These are phyloP conservation scores for Drymonia ruficornis DNA, from an alignment of 2,888 invertebrate species.

Conservation along the genomic window DNA sequence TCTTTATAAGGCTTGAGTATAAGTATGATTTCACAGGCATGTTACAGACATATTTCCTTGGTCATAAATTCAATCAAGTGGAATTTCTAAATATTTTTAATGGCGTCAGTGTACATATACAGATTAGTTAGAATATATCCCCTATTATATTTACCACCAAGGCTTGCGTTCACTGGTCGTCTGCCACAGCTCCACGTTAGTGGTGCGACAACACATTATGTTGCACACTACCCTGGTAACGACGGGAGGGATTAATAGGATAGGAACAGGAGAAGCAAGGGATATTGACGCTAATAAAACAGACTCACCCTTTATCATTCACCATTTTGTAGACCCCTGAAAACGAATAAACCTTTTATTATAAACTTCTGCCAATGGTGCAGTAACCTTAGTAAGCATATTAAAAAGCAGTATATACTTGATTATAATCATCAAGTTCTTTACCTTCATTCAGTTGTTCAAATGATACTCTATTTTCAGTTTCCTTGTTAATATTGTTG, in stretches of 20 bases:
- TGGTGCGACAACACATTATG: slow-evolving; percentile 64
- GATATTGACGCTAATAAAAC: slow-evolving; percentile 3
- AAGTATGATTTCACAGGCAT: not conserved
- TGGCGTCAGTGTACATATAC: not conserved
- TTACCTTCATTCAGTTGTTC: slow-evolving; percentile 65
- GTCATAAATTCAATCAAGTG: not conserved
- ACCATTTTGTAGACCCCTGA: slow-evolving; percentile 69
- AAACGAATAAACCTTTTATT: slow-evolving; percentile 21
- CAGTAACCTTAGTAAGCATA: no score
- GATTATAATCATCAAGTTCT: not conserved
- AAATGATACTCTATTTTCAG: slow-evolving; percentile 42
- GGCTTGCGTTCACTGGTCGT: slow-evolving; percentile 50
- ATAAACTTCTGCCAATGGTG: not conserved
- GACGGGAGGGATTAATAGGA: slow-evolving; percentile 23
- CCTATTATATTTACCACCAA: slow-evolving; percentile 66
- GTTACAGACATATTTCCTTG: not conserved
- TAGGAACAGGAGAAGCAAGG: slow-evolving; percentile 12
- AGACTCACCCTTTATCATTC: slow-evolving; percentile 63
- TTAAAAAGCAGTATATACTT: no score
- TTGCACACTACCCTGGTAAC: slow-evolving; percentile 61
- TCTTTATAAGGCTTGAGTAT: not conserved
- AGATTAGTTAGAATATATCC: not conserved
- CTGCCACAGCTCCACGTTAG: slow-evolving; percentile 69
- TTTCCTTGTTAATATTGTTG: slow-evolving; percentile 17
- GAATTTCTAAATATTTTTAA: not conserved